Evolutionary conservation across 2,113 vertebrate species (phyloP).

Genomic region (Phalacrocorax aristotelis): DNA sequence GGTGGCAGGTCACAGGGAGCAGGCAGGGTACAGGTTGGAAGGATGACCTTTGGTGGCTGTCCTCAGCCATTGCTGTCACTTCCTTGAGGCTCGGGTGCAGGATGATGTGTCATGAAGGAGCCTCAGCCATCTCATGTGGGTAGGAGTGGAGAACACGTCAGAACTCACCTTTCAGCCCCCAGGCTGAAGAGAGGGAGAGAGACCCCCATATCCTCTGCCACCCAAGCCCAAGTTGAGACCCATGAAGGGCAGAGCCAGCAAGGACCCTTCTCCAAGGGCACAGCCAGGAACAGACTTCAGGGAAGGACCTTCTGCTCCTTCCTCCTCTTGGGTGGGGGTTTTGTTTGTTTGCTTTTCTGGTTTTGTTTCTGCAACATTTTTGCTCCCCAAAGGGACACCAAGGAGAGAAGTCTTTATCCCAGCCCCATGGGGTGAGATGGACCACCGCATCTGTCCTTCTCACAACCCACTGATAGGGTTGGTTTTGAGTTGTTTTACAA

Average conservation of each 20-base stretch:
- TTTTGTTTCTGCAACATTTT: neutral
- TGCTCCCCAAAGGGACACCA: neutral
- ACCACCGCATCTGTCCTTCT: neutral
- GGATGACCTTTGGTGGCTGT: neutral
- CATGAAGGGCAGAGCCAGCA: neutral
- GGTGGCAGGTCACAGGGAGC: neutral
- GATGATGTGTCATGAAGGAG: neutral
- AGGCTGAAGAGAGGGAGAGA: neutral
- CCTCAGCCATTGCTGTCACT: neutral
- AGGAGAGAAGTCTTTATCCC: neutral
- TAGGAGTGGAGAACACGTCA: neutral
- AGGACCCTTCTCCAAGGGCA: neutral
- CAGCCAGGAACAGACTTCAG: neutral
- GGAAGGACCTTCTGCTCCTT: neutral
- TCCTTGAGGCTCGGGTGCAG: accelerated
- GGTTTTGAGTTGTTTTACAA: neutral
- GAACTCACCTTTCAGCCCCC: neutral
- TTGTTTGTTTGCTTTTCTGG: neutral
- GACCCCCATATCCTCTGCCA: neutral
- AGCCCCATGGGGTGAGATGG: neutral
- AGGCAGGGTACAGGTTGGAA: neutral
- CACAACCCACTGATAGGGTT: neutral
- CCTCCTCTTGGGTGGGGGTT: neutral
- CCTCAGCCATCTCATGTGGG: neutral
- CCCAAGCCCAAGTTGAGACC: neutral